Evolutionary conservation across 2,888 invertebrate species (phyloP).

Genomic region (Phaonia tiefii): DNA sequence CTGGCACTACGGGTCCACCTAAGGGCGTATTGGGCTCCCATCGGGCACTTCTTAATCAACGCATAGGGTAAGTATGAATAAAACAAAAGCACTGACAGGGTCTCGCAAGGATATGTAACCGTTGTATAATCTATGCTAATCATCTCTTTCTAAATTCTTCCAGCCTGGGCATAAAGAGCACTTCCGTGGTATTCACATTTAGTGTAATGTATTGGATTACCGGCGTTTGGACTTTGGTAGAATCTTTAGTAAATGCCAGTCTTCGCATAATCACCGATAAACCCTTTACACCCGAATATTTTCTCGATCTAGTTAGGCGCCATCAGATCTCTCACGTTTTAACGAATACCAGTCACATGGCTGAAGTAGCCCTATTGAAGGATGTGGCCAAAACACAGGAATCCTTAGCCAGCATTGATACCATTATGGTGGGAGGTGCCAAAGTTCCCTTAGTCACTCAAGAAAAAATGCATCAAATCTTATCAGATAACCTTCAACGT

Average conservation of each 20-base stretch:
- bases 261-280: constrained; percentile 74
- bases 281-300: constrained; percentile 71
- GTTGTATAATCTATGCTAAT: too few relatives aligned
- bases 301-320: constrained; percentile 71
- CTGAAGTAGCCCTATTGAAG: constrained; percentile 69
- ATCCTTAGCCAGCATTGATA: constrained; percentile 71
- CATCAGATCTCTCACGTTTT: constrained; percentile 73
- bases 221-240: constrained; percentile 71
- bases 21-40: constrained; percentile 77
- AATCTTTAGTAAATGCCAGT: constrained; percentile 71
- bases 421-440: constrained; percentile 73
- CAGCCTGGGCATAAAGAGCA: constrained; percentile 33
- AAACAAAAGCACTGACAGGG: too few relatives aligned
- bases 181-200: constrained; percentile 72
- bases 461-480: constrained; percentile 68
- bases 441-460: constrained; percentile 71
- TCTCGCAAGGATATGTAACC: too few relatives aligned
- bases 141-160: background rate
- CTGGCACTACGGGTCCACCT: constrained; percentile 77
- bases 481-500: constrained; percentile 58
- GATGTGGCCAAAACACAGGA: constrained; percentile 58
- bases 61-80: constrained; percentile 55
- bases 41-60: constrained; percentile 69
- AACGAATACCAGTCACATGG: constrained; percentile 72
- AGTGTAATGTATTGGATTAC: constrained; percentile 78